These are phyloP conservation scores for Fragum sueziense DNA, from an alignment of 2,888 invertebrate species.

Conservation along the genomic window DNA sequence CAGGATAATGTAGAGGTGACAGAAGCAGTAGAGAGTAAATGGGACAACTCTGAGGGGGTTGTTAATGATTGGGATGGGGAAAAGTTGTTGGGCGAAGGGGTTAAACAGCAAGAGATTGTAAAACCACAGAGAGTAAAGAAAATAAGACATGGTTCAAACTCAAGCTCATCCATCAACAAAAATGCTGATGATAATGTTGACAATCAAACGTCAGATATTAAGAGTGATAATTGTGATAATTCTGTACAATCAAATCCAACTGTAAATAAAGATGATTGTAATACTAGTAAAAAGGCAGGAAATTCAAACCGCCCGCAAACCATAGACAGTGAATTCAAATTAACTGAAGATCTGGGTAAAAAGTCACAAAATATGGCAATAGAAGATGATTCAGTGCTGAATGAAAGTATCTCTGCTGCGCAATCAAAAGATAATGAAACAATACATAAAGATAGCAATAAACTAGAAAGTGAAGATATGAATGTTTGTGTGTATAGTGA, in stretches of 20 bases:
- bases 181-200: neutral
- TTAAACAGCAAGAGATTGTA: neutral
- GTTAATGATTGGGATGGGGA: neutral
- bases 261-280: neutral
- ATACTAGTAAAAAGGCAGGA: too few relatives aligned
- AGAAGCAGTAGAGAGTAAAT: neutral
- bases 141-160: neutral
- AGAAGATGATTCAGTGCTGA: neutral
- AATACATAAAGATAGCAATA: neutral
- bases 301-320: too few relatives aligned
- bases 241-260: neutral
- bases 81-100: neutral
- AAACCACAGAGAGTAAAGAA: conserved; percentile 25
- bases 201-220: neutral
- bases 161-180: neutral
- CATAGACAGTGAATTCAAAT: too few relatives aligned
- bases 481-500: neutral
- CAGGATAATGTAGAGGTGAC: neutral
- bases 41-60: neutral
- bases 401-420: neutral
- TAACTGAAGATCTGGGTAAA: too few relatives aligned
- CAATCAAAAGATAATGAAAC: too few relatives aligned
- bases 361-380: too few relatives aligned
- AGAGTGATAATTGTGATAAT: neutral
- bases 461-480: neutral